Base-by-base conservation (phyloP, 2,113 vertebrate genomes). In the Porphyrio hochstetteri region DNA sequence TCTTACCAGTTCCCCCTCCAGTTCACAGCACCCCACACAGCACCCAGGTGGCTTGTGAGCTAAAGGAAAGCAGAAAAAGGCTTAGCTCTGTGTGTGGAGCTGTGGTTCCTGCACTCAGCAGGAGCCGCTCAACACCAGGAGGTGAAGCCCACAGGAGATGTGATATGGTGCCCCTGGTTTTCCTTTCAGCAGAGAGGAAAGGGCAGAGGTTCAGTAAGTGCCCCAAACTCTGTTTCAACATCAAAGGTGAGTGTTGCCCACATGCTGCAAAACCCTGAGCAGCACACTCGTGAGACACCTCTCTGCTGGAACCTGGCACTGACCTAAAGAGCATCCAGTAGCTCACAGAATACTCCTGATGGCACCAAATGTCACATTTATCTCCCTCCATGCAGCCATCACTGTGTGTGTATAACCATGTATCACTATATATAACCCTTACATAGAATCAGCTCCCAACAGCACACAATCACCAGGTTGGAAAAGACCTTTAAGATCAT, bases 51-150 rank as follows among this genome's bases (percentile, higher is more conserved):
- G 18, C 15, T 52, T 28, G 40, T 2, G 10, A 38, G 24, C 18
- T 59, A 44, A 71, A 70, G 9, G 57, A 35, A 35, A 79, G 57
- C 63, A 10, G 6, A 23, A 42, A 16, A 27, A n/a, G 25, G 17
- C 18, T 31, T 60, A n/a, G 48, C 27, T 53, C 48, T 50, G 31
- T 11, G 23, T 0, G 6, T 35, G 56, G 59, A 53, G 29, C 17
- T 33, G 20, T 57, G 50, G 36, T 6, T 90, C 59, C 83, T 50
- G 27, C 57, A 67, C 7, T 33, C 23, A 63, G 15, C 2, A 67
- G 7, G 56, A 59, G 36, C 25, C 24, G 16, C 23, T 13, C 25
- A 18, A 46, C 1, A 12, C 9, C 0, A 0, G 3, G 14, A 50
- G 28, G 19, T 46, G 13, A 76, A 64, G 19, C 28, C 86, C 33